Conservation (phyloP, 35 echinoderm and acorn worm genomes). For the Lytechinus pictus region DNA sequence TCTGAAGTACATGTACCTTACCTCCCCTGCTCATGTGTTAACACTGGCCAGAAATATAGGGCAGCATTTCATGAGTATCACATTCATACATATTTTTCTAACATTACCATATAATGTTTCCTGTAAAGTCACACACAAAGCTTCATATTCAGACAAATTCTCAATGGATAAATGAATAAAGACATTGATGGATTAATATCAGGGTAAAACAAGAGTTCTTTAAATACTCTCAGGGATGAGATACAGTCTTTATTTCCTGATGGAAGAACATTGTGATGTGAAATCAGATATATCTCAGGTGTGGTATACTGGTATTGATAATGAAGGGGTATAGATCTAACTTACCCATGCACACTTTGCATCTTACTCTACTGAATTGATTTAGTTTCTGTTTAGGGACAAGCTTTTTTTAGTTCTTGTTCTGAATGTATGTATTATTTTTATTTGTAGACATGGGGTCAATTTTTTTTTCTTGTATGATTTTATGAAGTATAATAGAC, state of each 20-base stretch:
- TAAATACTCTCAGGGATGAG: background rate
- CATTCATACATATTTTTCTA: background rate
- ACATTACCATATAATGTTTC: background rate
- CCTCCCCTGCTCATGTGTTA: background rate
- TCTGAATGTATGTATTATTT: background rate
- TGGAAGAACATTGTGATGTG: background rate
- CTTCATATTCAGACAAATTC: background rate
- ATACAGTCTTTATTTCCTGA: background rate
- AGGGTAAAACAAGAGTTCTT: background rate
- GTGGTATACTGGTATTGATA: background rate
- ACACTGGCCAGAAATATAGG: background rate
- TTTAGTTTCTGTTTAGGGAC: background rate
- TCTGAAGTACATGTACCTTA: background rate
- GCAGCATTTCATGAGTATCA: background rate
- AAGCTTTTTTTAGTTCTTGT: background rate
- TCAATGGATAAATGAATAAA: background rate
- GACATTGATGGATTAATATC: slow-evolving; percentile 5
- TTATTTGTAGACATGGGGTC: background rate
- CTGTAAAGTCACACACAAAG: background rate
- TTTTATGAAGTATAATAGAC: background rate
- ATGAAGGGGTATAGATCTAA: background rate
- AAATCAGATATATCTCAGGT: background rate
- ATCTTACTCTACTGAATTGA: background rate
- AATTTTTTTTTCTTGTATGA: background rate
- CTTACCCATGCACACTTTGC: background rate